Percentiles rank a stretch among this genome's conserved stretches.
These are phyloP conservation scores for Motacilla alba DNA, from an alignment of 2,113 vertebrate genomes.

Conservation along the genomic window DNA sequence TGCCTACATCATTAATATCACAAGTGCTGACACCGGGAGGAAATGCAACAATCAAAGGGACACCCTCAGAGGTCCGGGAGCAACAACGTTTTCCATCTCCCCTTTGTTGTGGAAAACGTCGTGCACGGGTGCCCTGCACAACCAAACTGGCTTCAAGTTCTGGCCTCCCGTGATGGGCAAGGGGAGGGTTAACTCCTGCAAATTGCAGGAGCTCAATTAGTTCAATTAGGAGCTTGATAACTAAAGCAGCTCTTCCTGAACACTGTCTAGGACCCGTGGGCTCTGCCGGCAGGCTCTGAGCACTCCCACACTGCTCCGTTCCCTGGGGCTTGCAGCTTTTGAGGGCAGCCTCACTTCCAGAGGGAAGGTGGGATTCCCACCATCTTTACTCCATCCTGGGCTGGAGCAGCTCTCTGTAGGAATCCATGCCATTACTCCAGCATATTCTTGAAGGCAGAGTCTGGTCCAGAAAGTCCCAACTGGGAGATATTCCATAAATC, in stretches of 20 bases:
- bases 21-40: slow-evolving; percentile 46
- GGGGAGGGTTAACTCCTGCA: slow-evolving; percentile 23
- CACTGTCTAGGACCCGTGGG: background rate
- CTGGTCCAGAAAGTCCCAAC: background rate
- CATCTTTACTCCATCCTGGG: background rate
- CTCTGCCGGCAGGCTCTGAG: slow-evolving; percentile 21
- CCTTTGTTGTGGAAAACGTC: slow-evolving; percentile 10
- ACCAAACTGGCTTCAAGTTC: background rate
- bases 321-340: slow-evolving; percentile 37
- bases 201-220: slow-evolving; percentile 56
- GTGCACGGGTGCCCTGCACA: background rate
- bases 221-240: slow-evolving; percentile 49
- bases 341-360: background rate
- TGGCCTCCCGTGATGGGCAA: background rate
- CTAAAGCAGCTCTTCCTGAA: slow-evolving; percentile 25
- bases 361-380: background rate
- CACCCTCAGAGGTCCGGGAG: slow-evolving; percentile 25
- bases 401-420: background rate
- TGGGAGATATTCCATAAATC: background rate
- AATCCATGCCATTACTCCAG: background rate
- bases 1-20: slow-evolving; percentile 53
- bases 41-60: slow-evolving; percentile 53
- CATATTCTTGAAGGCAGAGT: background rate
- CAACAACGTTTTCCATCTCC: background rate
- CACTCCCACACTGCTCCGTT: background rate